These are phyloP conservation scores for Crioceris asparagi DNA, from an alignment of 2,888 invertebrate genomes.

Conservation along the genomic window DNA sequence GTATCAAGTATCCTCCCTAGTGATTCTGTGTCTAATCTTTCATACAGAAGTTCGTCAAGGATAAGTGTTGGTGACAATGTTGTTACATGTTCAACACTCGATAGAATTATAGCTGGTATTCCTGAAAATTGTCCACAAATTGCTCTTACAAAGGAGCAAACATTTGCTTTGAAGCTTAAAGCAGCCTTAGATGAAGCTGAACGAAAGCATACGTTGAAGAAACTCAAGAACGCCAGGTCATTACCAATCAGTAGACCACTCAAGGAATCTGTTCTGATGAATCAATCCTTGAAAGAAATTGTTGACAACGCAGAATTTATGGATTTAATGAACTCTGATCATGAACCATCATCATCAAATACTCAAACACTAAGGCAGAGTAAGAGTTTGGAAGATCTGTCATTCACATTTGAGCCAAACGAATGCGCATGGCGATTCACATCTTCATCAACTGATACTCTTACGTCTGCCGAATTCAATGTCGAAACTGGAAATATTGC, in stretches of 20 bases:
- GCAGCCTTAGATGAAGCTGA: conserved; percentile 26
- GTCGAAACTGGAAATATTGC: too few species aligned
- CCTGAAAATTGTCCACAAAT: conserved; percentile 22
- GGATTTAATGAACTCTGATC: too few species aligned
- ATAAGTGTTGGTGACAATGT: conserved; percentile 1
- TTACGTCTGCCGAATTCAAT: too few species aligned
- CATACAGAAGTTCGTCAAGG: conserved; percentile 3
- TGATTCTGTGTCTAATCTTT: conserved; percentile 23
- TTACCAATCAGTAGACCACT: conserved; percentile 27
- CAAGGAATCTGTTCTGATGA: conserved; percentile 25
- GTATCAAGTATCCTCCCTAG: conserved; percentile 16
- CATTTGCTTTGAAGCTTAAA: conserved; percentile 26
- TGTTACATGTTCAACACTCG: conserved; percentile 22
- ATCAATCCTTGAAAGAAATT: too few species aligned
- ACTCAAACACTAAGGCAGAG: conserved; percentile 16
- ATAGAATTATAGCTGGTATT: conserved; percentile 24
- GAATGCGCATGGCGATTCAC: too few species aligned
- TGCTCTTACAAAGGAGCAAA: conserved; percentile 26
- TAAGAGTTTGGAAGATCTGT: conserved; percentile 24
- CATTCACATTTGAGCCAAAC: conserved; percentile 17
- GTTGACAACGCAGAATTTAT: too few species aligned
- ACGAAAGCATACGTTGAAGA: conserved; percentile 24
- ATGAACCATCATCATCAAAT: too few species aligned
- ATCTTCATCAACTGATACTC: too few species aligned
- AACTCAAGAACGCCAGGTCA: conserved; percentile 16